phyloP scores from a whole-genome alignment of 1,140 invertebrate species.

The Akabosia matsudoensis region DNA sequence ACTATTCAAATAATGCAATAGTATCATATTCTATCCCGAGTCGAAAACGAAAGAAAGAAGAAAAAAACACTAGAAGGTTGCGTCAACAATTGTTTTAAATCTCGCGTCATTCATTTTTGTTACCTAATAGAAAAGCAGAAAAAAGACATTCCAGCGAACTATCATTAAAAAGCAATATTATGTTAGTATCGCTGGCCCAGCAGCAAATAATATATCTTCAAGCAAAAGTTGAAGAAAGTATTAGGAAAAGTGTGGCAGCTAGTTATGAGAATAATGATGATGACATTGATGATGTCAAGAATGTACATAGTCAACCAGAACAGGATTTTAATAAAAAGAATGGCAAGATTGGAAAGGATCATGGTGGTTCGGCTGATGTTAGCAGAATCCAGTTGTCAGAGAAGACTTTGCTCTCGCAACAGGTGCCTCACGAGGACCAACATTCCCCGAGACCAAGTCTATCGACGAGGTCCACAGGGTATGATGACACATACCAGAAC shows the following conservation, averaged over 20 bases:
- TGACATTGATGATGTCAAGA: not conserved
- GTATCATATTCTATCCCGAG: not conserved
- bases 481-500: not conserved
- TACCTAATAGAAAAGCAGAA: not conserved
- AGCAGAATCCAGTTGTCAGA: not conserved
- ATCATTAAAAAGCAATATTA: slow-evolving; percentile 7
- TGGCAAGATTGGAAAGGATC: not conserved
- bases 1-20: not conserved
- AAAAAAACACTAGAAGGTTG: not conserved
- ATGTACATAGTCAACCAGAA: not conserved
- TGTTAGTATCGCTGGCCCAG: slow-evolving; percentile 18
- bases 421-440: too few relatives aligned
- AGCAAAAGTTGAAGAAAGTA: slow-evolving; percentile 17
- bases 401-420: not conserved
- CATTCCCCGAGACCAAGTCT: too few relatives aligned
- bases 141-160: not conserved
- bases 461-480: too few relatives aligned
- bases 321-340: not conserved
- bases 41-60: too few relatives aligned
- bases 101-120: not conserved
- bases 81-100: not conserved
- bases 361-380: not conserved
- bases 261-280: not conserved
- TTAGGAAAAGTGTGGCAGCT: not conserved
- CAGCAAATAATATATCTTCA: slow-evolving; percentile 17